A percentile compares a stretch with the other conserved stretches of the same genome.
These are phyloP conservation scores for Sebastes fasciatus DNA, from an alignment of 2,113 vertebrate species.

Conservation along the genomic window DNA sequence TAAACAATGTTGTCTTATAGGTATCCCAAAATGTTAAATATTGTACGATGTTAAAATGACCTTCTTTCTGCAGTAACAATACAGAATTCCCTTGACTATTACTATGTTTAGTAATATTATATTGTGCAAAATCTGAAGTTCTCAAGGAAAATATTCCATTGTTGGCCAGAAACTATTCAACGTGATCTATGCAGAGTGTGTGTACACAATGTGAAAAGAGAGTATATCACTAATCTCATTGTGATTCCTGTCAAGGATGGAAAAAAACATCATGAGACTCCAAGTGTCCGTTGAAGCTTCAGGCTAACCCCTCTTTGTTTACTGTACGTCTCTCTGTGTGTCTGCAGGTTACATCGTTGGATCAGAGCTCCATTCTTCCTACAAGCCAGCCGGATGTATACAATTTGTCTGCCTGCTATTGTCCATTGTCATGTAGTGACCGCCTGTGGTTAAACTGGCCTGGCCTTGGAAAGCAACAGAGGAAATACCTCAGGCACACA, in stretches of 20 bases:
- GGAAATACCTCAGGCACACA: slow-evolving; percentile 27
- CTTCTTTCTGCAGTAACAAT: background rate
- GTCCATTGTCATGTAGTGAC: slow-evolving; percentile 47
- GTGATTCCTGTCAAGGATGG: background rate
- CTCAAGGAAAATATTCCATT: background rate
- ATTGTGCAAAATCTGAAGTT: background rate
- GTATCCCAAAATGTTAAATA: background rate
- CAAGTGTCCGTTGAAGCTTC: background rate
- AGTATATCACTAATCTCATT: background rate
- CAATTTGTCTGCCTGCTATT: slow-evolving; percentile 44
- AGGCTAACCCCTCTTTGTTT: background rate
- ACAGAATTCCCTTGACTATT: background rate
- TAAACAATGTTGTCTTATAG: background rate
- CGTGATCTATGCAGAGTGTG: background rate
- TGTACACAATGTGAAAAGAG: background rate
- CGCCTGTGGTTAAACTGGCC: background rate
- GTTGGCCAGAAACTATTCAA: background rate
- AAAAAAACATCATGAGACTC: background rate
- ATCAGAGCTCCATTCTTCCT: slow-evolving; percentile 26
- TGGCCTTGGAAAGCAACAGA: background rate
- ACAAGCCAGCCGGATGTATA: slow-evolving; percentile 57
- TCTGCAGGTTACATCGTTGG: slow-evolving; percentile 17
- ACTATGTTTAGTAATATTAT: background rate
- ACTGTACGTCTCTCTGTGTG: background rate
- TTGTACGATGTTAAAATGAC: background rate